Percentiles rank a stretch among this genome's conserved stretches.
These are phyloP conservation scores for Sphenopsis melanotis DNA, from an alignment of 2,797 vertebrate genomes.

Conservation along the genomic window DNA sequence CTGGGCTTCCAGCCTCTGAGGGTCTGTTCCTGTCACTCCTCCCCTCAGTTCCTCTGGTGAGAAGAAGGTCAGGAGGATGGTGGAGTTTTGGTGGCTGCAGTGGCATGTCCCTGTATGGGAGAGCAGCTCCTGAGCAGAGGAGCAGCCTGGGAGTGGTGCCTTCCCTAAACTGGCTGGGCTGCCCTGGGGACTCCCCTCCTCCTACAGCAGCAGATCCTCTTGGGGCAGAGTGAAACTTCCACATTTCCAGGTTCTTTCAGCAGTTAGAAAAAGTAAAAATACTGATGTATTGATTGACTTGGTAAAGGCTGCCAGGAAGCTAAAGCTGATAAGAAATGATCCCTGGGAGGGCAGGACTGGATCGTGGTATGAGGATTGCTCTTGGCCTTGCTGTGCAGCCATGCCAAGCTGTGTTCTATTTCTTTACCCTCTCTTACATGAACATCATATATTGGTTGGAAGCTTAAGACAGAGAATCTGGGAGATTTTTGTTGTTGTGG, in stretches of 20 bases:
- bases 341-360: not conserved
- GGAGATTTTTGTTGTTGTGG: not conserved
- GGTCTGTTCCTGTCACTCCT: fast-evolving
- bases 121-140: not conserved
- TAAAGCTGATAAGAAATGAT: not conserved
- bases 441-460: not conserved
- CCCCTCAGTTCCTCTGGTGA: not conserved
- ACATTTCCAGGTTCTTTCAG: fast-evolving
- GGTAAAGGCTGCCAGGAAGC: not conserved
- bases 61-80: not conserved
- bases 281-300: not conserved
- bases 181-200: fast-evolving
- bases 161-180: not conserved
- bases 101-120: fast-evolving
- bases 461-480: not conserved
- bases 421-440: not conserved
- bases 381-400: not conserved
- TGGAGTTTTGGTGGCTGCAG: not conserved
- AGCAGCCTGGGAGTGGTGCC: not conserved
- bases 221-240: not conserved
- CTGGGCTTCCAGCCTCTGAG: fast-evolving
- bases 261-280: not conserved
- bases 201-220: fast-evolving
- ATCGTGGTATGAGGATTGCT: not conserved
- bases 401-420: not conserved